A percentile compares a stretch with the other conserved stretches of the same genome.
Conservation (phyloP, 2,888 invertebrate genomes). For the Ectemnius continuus region DNA sequence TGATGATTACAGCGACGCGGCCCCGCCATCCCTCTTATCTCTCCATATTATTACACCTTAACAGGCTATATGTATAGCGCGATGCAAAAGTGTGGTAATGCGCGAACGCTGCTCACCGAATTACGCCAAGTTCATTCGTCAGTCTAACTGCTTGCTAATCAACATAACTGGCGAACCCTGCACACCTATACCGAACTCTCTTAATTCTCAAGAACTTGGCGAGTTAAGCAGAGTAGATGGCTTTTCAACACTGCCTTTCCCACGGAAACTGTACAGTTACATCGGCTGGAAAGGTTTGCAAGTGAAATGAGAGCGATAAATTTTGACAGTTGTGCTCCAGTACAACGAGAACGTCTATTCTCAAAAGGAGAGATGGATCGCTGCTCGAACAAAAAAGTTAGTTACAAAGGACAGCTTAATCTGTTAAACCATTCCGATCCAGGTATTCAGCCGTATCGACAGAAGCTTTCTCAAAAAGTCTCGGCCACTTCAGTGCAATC, state of each 20-base stretch:
- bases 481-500: not conserved
- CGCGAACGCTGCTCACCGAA: no score
- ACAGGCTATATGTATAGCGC: no score
- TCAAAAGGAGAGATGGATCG: no score
- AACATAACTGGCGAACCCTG: slow-evolving; percentile 9
- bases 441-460: slow-evolving; percentile 13
- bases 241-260: not conserved
- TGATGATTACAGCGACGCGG: no score
- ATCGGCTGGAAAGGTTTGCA: not conserved
- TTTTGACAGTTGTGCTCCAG: not conserved
- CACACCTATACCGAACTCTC: slow-evolving; percentile 26
- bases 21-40: not conserved
- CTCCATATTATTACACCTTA: not conserved
- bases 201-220: slow-evolving; percentile 22
- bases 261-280: not conserved
- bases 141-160: no score
- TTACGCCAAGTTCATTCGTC: no score
- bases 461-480: not conserved
- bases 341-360: no score
- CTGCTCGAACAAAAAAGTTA: slow-evolving; percentile 7
- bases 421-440: slow-evolving; percentile 10
- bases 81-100: no score
- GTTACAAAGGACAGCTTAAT: slow-evolving; percentile 4
- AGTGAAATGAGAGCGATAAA: not conserved
- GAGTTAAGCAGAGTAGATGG: slow-evolving; percentile 21